Base-by-base conservation (phyloP, 2,113 vertebrate genomes). In the Orycteropus afer region DNA sequence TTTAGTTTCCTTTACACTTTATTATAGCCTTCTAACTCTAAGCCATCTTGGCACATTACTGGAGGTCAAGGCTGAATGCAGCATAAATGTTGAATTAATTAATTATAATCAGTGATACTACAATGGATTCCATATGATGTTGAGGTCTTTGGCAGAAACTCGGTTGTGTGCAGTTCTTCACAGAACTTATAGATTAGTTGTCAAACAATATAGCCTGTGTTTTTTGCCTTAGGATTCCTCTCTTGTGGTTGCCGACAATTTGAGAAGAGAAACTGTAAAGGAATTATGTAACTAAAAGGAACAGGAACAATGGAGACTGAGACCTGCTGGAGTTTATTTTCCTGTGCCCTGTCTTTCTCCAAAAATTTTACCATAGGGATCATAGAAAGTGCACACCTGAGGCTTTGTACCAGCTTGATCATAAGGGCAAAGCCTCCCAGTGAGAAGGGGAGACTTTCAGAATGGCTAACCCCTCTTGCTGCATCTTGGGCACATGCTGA, bases 61-160 rank as follows among this genome's bases (percentile, higher is more conserved):
- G 27, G 0, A 65, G 67, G 61, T 80, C 27, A n/a, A 81, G 94
- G 95, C 74, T 97, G 95, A 96, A 95, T 86, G 5, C 25, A 90
- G 67, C 73, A 82, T 94, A 97, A 97, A 97, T 96, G 90, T 85
- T 93, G 82, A 97, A 89, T 96, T 97, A 98, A 97, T 98, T 97
- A 96, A 97, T 96, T 95, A 90, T 96, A 97, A 97, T 97, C 97
- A 98, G 91, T 17, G 15, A 92, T 89, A 93, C 47, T 79, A 0
- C 87, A 96, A 95, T 96, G 71, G 69, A 51, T 89, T 97, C 96
- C 98, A 89, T 89, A 93, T 93, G 97, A 93, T 85, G 91, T 23
- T 22, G 63, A 97, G 34, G 71, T 74, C 77, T 97, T 97, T 95
- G 96, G 94, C 94, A 96, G 88, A 96, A 97, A 89, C 51, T 85